Conservation (phyloP, 1,140 invertebrate species). For the Scylla paramamosain region DNA sequence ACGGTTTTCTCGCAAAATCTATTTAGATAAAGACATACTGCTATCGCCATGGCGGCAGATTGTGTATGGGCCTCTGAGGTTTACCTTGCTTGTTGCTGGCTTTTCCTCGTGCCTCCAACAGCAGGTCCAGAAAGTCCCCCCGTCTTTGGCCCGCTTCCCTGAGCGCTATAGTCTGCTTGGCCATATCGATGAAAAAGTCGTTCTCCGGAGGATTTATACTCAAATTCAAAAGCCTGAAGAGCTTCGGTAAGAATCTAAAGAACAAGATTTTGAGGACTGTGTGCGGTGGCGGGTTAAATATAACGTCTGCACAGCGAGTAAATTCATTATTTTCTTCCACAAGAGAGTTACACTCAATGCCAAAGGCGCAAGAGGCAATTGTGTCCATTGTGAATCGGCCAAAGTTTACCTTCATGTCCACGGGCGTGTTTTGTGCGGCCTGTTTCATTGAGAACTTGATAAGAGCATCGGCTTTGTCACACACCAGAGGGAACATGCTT, state of each 20-base stretch:
- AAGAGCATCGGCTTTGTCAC: conserved; percentile 51
- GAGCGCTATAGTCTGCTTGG: background rate
- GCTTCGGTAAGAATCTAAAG: background rate
- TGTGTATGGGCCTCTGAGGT: background rate
- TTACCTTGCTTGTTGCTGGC: background rate
- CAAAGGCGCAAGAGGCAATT: conserved; percentile 81
- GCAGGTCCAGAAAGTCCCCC: conserved; percentile 80
- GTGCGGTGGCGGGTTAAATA: conserved; percentile 19
- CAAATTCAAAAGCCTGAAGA: background rate
- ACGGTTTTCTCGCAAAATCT: background rate
- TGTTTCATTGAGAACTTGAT: conserved; percentile 37
- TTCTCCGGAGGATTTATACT: background rate
- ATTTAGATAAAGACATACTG: background rate
- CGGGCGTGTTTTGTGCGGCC: conserved; percentile 27
- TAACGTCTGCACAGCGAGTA: conserved; percentile 29
- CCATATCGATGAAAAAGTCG: conserved; percentile 47
- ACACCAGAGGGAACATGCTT: conserved; percentile 57
- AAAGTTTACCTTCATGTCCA: conserved; percentile 77
- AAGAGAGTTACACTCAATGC: conserved; percentile 79
- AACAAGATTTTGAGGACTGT: background rate
- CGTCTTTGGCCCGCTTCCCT: conserved; percentile 2
- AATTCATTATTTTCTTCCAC: conserved; percentile 73
- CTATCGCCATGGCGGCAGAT: background rate
- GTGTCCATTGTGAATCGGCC: conserved; percentile 81
- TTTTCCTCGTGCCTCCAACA: conserved; percentile 77